These are phyloP conservation scores for Petaurus breviceps DNA, from an alignment of 2,113 vertebrate species.

Conservation along the genomic window DNA sequence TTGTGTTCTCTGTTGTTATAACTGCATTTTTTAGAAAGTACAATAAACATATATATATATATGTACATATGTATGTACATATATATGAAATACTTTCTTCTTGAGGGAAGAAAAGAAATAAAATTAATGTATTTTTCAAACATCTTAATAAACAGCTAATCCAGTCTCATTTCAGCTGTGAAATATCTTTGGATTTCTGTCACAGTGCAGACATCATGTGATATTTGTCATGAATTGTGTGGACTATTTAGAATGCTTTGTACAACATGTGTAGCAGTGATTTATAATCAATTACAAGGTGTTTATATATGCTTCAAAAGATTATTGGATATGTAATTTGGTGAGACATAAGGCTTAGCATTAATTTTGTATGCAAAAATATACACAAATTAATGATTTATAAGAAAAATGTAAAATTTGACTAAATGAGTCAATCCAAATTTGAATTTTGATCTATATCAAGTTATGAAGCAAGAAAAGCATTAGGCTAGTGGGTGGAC, in stretches of 20 bases:
- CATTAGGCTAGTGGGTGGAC: not conserved
- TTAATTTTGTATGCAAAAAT: conserved; percentile 29
- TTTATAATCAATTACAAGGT: conserved; percentile 16
- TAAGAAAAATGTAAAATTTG: conserved; percentile 11
- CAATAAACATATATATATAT: not conserved
- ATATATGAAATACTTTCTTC: not conserved
- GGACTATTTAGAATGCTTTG: conserved; percentile 25
- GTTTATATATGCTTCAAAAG: conserved; percentile 6
- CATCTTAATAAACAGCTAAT: not conserved
- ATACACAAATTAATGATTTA: conserved; percentile 9
- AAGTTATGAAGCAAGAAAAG: conserved; percentile 16
- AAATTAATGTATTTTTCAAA: conserved; percentile 12
- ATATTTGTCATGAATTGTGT: not conserved
- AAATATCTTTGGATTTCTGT: conserved; percentile 22
- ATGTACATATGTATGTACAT: no score
- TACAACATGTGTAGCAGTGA: not conserved
- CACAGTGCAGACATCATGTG: not conserved
- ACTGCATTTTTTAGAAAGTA: conserved; percentile 21
- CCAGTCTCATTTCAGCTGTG: conserved; percentile 19
- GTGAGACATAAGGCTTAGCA: conserved; percentile 33
- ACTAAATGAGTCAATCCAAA: conserved; percentile 12
- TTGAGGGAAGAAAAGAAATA: not conserved
- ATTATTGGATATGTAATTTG: conserved; percentile 41
- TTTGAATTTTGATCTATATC: conserved; percentile 11
- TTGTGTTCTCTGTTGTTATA: conserved; percentile 26